phyloP scores from a whole-genome alignment of 2,113 vertebrate species.

The Anseranas semipalmata region DNA sequence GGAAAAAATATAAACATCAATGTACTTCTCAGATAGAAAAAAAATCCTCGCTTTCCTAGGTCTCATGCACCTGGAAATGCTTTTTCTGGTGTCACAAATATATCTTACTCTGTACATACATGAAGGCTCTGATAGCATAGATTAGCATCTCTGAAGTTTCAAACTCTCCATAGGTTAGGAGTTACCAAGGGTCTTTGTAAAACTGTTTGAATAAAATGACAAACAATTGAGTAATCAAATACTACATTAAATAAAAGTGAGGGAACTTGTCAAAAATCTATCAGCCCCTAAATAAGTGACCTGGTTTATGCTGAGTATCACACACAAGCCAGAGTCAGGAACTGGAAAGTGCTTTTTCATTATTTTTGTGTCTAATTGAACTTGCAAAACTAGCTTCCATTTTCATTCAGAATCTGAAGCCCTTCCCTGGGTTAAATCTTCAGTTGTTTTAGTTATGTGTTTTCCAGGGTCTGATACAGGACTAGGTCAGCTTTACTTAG shows the following conservation, averaged over 20 bases:
- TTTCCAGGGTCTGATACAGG: neutral
- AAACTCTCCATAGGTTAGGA: neutral
- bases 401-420: neutral
- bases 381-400: neutral
- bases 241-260: neutral
- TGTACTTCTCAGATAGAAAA: neutral
- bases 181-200: neutral
- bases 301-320: neutral
- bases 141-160: neutral
- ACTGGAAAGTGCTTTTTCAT: neutral
- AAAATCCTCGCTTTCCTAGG: neutral
- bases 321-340: neutral
- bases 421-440: neutral
- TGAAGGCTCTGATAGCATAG: neutral
- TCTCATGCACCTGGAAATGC: neutral
- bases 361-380: neutral
- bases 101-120: neutral
- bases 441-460: neutral
- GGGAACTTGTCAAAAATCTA: neutral
- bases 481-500: neutral
- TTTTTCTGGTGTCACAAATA: neutral
- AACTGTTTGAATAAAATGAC: neutral
- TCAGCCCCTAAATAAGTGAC: neutral
- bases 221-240: neutral
- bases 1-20: neutral